A percentile compares a stretch with the other conserved stretches of the same genome.
These are phyloP conservation scores for Heliothis peltigera DNA, from an alignment of 2,888 invertebrate species.

Conservation along the genomic window DNA sequence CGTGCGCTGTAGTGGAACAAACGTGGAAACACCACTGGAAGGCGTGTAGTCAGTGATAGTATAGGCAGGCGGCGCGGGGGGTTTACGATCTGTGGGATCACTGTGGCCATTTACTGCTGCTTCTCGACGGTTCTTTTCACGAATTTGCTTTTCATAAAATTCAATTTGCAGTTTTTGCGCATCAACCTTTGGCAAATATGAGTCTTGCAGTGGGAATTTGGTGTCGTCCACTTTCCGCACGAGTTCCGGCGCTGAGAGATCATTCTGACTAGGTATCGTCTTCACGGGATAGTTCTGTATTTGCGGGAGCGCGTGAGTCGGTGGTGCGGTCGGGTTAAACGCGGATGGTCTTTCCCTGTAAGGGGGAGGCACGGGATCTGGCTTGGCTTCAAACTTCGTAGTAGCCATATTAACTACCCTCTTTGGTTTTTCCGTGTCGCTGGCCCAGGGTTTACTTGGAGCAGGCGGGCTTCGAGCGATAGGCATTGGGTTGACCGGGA, in stretches of 20 bases:
- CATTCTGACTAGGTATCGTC: conserved; percentile 80
- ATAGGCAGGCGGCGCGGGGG: conserved; percentile 78
- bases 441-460: conserved; percentile 82
- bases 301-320: conserved; percentile 69
- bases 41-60: conserved; percentile 88
- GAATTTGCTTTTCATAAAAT: conserved; percentile 87
- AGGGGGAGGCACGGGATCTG: conserved; percentile 60
- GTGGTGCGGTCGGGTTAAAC: conserved; percentile 70
- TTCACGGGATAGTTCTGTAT: conserved; percentile 74
- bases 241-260: conserved; percentile 84
- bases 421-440: conserved; percentile 79
- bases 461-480: conserved; percentile 66
- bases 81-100: conserved; percentile 61
- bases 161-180: conserved; percentile 86
- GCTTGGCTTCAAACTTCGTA: conserved; percentile 87
- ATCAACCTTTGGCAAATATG: conserved; percentile 73
- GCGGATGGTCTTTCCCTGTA: conserved; percentile 62
- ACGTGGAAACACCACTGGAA: conserved; percentile 79
- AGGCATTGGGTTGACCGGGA: conserved; percentile 65
- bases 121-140: conserved; percentile 78
- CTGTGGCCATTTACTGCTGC: conserved; percentile 67
- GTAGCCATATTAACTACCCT: conserved; percentile 88
- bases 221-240: conserved; percentile 73
- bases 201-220: conserved; percentile 47
- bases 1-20: conserved; percentile 86